These are phyloP conservation scores for Girardia tigrina DNA, from an alignment of 2,888 invertebrate genomes.

Conservation along the genomic window DNA sequence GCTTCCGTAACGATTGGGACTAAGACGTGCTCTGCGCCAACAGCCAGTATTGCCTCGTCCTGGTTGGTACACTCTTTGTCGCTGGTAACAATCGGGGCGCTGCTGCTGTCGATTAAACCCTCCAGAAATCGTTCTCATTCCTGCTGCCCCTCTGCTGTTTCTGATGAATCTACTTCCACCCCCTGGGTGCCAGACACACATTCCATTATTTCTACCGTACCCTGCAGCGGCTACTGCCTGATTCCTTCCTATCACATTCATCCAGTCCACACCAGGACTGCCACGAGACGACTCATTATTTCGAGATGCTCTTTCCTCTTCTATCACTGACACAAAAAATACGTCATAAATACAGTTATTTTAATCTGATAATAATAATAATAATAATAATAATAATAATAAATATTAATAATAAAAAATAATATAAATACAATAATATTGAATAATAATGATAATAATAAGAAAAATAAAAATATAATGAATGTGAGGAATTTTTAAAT, in stretches of 20 bases:
- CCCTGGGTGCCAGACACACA: not conserved
- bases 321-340: too few species aligned
- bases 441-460: too few species aligned
- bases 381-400: too few species aligned
- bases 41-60: not conserved
- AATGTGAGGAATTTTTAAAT: too few species aligned
- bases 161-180: not conserved
- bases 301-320: not conserved
- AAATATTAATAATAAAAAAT: too few species aligned
- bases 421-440: too few species aligned
- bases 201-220: not conserved
- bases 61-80: not conserved
- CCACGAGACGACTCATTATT: not conserved
- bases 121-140: not conserved
- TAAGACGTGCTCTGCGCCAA: not conserved
- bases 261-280: constrained; percentile 1
- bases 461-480: too few species aligned
- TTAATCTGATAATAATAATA: too few species aligned
- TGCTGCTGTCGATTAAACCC: not conserved
- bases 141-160: too few species aligned
- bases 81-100: not conserved
- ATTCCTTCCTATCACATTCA: not conserved
- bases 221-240: too few species aligned
- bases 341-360: too few species aligned
- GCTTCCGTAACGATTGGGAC: not conserved